These are phyloP conservation scores for Congeria kusceri DNA, from an alignment of 2,888 invertebrate genomes.

Conservation along the genomic window DNA sequence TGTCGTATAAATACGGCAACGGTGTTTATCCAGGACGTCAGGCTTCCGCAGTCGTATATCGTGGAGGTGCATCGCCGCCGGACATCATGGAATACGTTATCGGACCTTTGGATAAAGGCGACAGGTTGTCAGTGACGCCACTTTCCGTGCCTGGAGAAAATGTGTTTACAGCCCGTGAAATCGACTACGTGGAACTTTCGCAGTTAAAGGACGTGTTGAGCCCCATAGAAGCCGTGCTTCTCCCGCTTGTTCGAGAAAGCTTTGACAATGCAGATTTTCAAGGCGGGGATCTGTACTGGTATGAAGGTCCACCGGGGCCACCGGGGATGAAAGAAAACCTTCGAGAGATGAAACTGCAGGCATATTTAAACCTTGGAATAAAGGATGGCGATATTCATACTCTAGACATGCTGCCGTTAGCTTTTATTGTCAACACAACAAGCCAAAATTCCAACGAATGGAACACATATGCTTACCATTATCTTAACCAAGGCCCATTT, in stretches of 20 bases:
- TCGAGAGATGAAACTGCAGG: conserved; percentile 9
- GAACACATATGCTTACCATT: conserved; percentile 52
- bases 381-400: conserved; percentile 34
- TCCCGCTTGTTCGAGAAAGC: conserved; percentile 39
- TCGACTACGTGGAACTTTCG: conserved; percentile 22
- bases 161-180: conserved; percentile 29
- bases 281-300: conserved; percentile 13
- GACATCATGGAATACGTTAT: conserved; percentile 47
- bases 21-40: background rate
- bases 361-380: conserved; percentile 1
- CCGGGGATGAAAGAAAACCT: conserved; percentile 6
- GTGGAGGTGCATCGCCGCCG: conserved; percentile 28
- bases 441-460: conserved; percentile 49
- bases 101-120: conserved; percentile 35
- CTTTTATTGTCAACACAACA: conserved; percentile 51
- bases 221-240: conserved; percentile 18
- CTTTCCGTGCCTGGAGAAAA: conserved; percentile 4
- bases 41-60: conserved; percentile 13
- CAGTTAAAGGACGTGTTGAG: conserved; percentile 8
- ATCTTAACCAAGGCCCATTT: conserved; percentile 66
- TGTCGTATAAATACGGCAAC: background rate
- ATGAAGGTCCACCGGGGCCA: background rate
- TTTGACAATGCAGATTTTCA: conserved; percentile 45
- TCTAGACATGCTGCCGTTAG: conserved; percentile 56
- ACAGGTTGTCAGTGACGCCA: background rate